Percentiles rank a stretch among this genome's conserved stretches.
phyloP scores from a whole-genome alignment of 2,888 invertebrate genomes.

The Epirrita christyi region DNA sequence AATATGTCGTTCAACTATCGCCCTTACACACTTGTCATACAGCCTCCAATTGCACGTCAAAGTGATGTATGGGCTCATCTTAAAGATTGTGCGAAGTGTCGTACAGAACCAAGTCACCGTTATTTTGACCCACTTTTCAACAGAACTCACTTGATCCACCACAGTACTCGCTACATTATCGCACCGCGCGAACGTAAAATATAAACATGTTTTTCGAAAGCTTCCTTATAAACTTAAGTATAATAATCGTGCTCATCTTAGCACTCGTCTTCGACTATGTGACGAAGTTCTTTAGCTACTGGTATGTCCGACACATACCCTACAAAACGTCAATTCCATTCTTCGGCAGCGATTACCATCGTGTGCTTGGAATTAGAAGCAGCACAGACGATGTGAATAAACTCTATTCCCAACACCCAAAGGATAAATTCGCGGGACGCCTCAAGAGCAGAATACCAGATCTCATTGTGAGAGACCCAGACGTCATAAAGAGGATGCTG shows the following conservation, averaged over 20 bases:
- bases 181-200: constrained; percentile 59
- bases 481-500: constrained; percentile 72
- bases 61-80: constrained; percentile 38
- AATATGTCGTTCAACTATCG: constrained; percentile 25
- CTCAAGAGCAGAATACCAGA: constrained; percentile 77
- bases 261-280: constrained; percentile 75
- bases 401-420: constrained; percentile 60
- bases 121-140: constrained; percentile 69
- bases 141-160: constrained; percentile 44
- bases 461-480: constrained; percentile 74
- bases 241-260: constrained; percentile 60
- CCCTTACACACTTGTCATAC: constrained; percentile 27
- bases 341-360: constrained; percentile 73
- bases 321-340: constrained; percentile 69
- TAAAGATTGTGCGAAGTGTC: constrained; percentile 36
- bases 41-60: constrained; percentile 24
- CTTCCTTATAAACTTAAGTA: constrained; percentile 65
- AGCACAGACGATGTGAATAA: constrained; percentile 69
- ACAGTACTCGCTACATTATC: constrained; percentile 62
- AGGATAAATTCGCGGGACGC: constrained; percentile 70
- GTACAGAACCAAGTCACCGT: constrained; percentile 58
- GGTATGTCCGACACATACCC: constrained; percentile 75
- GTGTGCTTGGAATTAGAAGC: constrained; percentile 65
- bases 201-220: constrained; percentile 79
- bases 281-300: constrained; percentile 79